Evolutionary conservation across 2,888 invertebrate genomes (phyloP).

Genomic region (Apamea epomidion): DNA sequence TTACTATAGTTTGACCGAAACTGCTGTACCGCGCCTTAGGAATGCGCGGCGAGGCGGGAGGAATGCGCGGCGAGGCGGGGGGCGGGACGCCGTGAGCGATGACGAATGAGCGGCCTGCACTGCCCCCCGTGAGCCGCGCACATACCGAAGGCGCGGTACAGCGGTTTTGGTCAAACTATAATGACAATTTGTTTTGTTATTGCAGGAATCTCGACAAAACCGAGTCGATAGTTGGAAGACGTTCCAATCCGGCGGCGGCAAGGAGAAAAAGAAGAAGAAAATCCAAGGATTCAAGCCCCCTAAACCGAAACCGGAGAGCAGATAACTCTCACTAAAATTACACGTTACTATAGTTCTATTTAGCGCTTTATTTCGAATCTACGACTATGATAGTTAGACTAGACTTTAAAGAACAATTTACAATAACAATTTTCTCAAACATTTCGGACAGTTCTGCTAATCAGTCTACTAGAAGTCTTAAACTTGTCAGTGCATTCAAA

Average conservation of each 20-base stretch:
- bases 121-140: no score
- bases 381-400: slow-evolving; percentile 62
- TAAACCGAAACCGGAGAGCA: slow-evolving; percentile 97
- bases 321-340: slow-evolving; percentile 90
- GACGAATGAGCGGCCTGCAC: no score
- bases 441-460: slow-evolving; percentile 21
- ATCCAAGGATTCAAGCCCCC: slow-evolving; percentile 97
- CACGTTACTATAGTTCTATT: slow-evolving; percentile 60
- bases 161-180: no score
- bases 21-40: no score
- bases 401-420: slow-evolving; percentile 37
- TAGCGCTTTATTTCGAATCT: slow-evolving; percentile 72
- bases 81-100: no score
- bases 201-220: slow-evolving; percentile 96
- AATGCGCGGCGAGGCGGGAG: no score
- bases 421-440: slow-evolving; percentile 15
- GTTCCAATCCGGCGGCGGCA: slow-evolving; percentile 94
- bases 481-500: slow-evolving; percentile 50
- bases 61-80: no score
- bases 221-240: slow-evolving; percentile 98
- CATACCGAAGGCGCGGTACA: no score
- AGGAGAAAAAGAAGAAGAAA: slow-evolving; percentile 94
- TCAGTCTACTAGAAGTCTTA: slow-evolving; percentile 27
- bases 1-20: no score
- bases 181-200: not conserved